Percentiles rank a stretch among this genome's conserved stretches.
Evolutionary conservation across 2,797 vertebrate species (phyloP).

Genomic region (Tragopan temminckii): DNA sequence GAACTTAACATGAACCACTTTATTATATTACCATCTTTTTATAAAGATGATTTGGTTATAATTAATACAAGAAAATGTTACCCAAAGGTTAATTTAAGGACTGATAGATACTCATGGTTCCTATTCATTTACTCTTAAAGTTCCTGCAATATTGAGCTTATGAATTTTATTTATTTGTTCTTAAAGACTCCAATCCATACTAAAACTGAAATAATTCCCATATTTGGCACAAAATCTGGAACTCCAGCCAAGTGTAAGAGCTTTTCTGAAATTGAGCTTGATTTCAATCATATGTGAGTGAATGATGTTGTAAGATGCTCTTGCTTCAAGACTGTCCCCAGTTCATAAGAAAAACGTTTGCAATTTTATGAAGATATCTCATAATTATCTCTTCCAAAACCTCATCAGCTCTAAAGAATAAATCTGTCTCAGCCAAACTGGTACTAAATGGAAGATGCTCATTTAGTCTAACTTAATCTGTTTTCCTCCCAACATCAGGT

Average conservation of each 20-base stretch:
- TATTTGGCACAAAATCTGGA: constrained; percentile 14
- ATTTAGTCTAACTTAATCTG: background rate
- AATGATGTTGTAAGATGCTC: background rate
- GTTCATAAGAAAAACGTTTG: constrained; percentile 32
- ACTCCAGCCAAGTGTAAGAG: background rate
- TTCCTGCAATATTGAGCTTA: background rate
- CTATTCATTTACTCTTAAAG: background rate
- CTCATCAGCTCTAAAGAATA: constrained; percentile 10
- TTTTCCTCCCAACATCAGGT: background rate
- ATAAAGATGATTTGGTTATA: background rate
- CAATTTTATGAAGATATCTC: constrained; percentile 26
- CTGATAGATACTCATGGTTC: background rate
- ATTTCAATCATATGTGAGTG: constrained; percentile 55
- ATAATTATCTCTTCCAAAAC: constrained; percentile 28
- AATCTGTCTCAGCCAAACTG: constrained; percentile 14
- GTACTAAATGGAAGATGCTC: constrained; percentile 29
- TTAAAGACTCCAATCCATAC: background rate
- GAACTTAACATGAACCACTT: background rate
- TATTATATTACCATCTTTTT: background rate
- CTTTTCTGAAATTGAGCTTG: constrained; percentile 6
- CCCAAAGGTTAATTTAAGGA: background rate
- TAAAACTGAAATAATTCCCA: constrained; percentile 1
- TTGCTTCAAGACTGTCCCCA: background rate
- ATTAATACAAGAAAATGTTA: background rate
- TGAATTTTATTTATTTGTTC: background rate